phyloP scores from a whole-genome alignment of 1,140 invertebrate species.

The Hyphantria cunea region DNA sequence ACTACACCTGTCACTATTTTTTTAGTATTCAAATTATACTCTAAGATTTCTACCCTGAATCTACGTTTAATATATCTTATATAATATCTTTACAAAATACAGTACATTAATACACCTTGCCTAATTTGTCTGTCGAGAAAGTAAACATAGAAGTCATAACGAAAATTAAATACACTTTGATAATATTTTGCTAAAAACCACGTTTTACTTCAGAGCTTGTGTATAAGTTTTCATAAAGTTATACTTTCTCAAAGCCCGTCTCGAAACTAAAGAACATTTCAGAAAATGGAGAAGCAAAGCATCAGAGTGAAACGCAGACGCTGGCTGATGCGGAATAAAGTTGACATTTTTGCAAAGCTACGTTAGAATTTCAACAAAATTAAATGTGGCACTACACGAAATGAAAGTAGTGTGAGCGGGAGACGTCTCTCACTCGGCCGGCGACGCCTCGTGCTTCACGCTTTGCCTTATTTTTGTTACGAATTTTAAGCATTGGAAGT shows the following conservation, averaged over 20 bases:
- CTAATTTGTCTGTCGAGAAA: conserved; percentile 30
- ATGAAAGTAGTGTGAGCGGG: conserved; percentile 74
- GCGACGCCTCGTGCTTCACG: conserved; percentile 27
- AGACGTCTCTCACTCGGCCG: conserved; percentile 19
- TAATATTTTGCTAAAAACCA: conserved; percentile 77
- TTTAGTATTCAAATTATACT: no score
- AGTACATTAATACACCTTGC: conserved; percentile 4
- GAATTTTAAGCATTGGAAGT: conserved; percentile 46
- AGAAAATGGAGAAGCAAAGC: conserved; percentile 77
- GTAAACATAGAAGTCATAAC: conserved; percentile 66
- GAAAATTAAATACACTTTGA: conserved; percentile 78
- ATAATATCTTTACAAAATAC: no score
- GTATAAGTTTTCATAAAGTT: conserved; percentile 78
- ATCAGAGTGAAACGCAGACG: conserved; percentile 73
- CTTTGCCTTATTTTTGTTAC: conserved; percentile 54
- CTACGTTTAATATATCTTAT: no score
- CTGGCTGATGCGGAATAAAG: conserved; percentile 77
- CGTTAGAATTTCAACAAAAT: conserved; percentile 80
- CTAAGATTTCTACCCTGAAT: no score
- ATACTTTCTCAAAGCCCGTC: conserved; percentile 78
- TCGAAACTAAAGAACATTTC: conserved; percentile 74
- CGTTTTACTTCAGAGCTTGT: conserved; percentile 69
- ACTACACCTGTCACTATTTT: no score
- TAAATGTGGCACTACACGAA: conserved; percentile 79
- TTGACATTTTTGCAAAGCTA: conserved; percentile 82